A percentile compares a stretch with the other conserved stretches of the same genome.
Evolutionary conservation across 1,140 invertebrate species (phyloP).

Genomic region (Drosophila oshimai): DNA sequence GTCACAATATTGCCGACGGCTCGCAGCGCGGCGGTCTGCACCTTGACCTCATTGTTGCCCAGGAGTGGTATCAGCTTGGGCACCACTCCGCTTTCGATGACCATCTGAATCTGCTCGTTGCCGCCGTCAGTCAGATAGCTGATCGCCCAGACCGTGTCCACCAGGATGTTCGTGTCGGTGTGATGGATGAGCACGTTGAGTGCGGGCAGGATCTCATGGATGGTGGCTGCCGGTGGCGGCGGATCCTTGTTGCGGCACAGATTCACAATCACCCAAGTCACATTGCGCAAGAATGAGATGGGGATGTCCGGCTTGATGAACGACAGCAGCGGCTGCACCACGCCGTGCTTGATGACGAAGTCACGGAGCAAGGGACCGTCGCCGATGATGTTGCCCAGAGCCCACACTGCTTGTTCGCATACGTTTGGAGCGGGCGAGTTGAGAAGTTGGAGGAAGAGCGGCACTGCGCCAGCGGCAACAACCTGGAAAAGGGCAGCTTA

Average conservation of each 20-base stretch:
- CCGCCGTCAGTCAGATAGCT: conserved; percentile 99
- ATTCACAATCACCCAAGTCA: conserved; percentile 99
- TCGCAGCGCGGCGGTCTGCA: conserved; percentile 97
- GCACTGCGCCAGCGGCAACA: conserved; percentile 96
- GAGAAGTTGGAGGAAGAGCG: conserved; percentile 95
- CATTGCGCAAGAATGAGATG: conserved; percentile 95
- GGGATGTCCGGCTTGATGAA: conserved; percentile 97
- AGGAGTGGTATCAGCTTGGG: conserved; percentile 96
- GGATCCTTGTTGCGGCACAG: conserved; percentile 98
- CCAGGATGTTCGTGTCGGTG: conserved; percentile 97
- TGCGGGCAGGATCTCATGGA: conserved; percentile 96
- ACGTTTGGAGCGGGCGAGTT: conserved; percentile 97
- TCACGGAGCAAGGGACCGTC: conserved; percentile 95
- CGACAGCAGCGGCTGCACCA: conserved; percentile 93
- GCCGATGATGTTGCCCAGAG: conserved; percentile 97
- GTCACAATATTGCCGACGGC: conserved; percentile 99
- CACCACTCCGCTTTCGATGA: conserved; percentile 97
- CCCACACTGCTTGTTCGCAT: conserved; percentile 99
- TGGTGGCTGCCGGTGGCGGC: conserved; percentile 92
- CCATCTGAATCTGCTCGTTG: conserved; percentile 99
- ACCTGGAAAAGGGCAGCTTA: conserved; percentile 85
- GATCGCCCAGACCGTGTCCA: conserved; percentile 99
- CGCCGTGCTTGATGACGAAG: conserved; percentile 95
- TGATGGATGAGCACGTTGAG: conserved; percentile 97
- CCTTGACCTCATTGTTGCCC: conserved; percentile 98